phyloP scores from a whole-genome alignment of 2,113 vertebrate genomes.

The Cyphomyrus discorhynchus region DNA sequence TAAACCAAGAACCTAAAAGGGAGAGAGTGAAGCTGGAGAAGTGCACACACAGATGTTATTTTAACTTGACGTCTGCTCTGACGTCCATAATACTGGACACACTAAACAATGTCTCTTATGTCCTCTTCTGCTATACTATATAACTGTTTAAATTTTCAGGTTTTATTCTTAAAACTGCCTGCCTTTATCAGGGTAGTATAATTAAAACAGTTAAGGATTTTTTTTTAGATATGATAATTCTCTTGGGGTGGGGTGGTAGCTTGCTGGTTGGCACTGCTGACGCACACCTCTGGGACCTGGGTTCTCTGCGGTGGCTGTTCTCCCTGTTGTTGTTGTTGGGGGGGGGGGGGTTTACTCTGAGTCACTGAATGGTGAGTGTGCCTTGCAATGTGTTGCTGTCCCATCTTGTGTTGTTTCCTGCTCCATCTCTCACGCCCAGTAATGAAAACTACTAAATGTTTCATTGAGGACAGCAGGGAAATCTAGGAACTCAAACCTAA shows the following conservation, averaged over 20 bases:
- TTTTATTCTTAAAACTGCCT: not conserved
- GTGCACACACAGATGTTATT: not conserved
- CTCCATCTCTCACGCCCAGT: not conserved
- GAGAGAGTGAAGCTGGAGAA: not conserved
- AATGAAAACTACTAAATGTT: not conserved
- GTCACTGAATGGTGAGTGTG: not conserved
- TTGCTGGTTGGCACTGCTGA: not conserved
- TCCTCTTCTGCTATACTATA: not conserved
- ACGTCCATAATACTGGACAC: not conserved
- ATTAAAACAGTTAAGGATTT: not conserved
- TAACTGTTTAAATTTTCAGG: not conserved
- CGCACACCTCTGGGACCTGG: not conserved
- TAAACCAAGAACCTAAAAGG: not conserved
- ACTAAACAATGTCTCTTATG: not conserved
- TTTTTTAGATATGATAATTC: too few species aligned
- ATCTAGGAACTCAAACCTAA: not conserved
- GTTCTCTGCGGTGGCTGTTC: not conserved
- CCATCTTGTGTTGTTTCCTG: not conserved
- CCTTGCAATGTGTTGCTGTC: not conserved
- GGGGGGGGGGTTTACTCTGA: not conserved
- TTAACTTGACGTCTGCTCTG: not conserved
- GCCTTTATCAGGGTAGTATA: not conserved
- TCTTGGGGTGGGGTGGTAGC: too few species aligned
- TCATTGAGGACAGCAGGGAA: not conserved
- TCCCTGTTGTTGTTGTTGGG: not conserved